Evolutionary conservation across 2,888 invertebrate genomes (phyloP).

Genomic region (Stenodera caucasica): DNA sequence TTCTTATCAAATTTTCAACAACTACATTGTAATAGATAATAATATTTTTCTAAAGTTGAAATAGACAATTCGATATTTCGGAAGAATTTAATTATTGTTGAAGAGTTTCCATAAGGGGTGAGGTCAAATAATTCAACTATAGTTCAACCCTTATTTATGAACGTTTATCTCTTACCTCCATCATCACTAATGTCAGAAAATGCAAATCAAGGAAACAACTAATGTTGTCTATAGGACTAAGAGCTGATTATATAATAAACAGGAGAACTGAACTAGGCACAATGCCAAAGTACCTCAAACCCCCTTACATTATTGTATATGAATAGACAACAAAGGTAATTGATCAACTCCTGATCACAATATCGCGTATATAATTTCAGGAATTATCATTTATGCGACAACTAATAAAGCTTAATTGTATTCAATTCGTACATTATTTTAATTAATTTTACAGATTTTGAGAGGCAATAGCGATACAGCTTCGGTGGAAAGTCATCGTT

Average conservation of each 20-base stretch:
- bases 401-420: too few species aligned
- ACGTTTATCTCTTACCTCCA: conserved; percentile 10
- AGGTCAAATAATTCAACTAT: background rate
- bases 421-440: too few species aligned
- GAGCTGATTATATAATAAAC: conserved; percentile 12
- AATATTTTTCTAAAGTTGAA: too few species aligned
- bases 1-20: background rate
- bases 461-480: conserved; percentile 75
- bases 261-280: background rate
- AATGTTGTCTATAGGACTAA: conserved; percentile 8
- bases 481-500: conserved; percentile 66
- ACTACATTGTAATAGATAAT: too few species aligned
- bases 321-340: conserved; percentile 10
- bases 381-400: background rate
- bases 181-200: conserved; percentile 16
- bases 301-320: conserved; percentile 7
- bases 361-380: background rate
- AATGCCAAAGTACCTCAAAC: conserved; percentile 5
- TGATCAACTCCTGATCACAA: conserved; percentile 11
- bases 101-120: too few species aligned
- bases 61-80: too few species aligned
- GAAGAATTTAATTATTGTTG: too few species aligned
- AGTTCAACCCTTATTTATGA: background rate
- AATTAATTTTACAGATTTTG: conserved; percentile 62
- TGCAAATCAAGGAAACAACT: conserved; percentile 12